Evolutionary conservation across 2,888 invertebrate species (phyloP), one percentile per base, ranked within the genome.

Genomic region (Teinopalpus imperialis): DNA sequence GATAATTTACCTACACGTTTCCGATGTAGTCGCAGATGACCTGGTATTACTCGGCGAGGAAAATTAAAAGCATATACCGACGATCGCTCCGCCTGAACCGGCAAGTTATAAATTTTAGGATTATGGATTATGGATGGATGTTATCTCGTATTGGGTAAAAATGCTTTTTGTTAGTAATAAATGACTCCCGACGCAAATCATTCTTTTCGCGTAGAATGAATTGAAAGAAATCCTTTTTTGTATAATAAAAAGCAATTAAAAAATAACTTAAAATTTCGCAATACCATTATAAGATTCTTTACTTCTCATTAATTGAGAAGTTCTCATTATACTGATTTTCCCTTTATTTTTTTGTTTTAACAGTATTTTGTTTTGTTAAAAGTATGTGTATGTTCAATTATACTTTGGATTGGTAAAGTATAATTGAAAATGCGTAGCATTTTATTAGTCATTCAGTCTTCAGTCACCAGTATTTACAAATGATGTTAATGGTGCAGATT

Each of bases 1-100:
- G 97, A 97, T 97, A 85, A 97, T 97, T 73, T 97, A 97, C 81
- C 91, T 97, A 64, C 97, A 97, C 91, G 97, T 97, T 72, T 97
- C 97, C 68, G 97, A 97, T 89, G 97, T 97, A 59, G 96, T 97
- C 54, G 97, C 96, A 67, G 97, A 97, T 79, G 97, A 97, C 86
- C 90, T 97, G 75, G 97, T 97, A 66, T 89, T 95, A 63, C 91
- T 95, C 88, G 90, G 93, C 87, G 86, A 81, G 60, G 86, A 86
- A 59, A 80, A 79, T 51, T 81, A 69, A 65, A 55, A 5, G 12
- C 4, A 20, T 10, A 0, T 10, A 18, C 10, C 2, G 31, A 5
- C 9, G 24, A 12, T 34, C 34, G 21, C 20, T 12, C 10, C 8
- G n/a, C 5, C 23, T 18, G 23, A 3, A 13, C n/a, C 9, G 12